These are phyloP conservation scores for Callosobruchus maculatus DNA, from an alignment of 2,888 invertebrate genomes.

Conservation along the genomic window DNA sequence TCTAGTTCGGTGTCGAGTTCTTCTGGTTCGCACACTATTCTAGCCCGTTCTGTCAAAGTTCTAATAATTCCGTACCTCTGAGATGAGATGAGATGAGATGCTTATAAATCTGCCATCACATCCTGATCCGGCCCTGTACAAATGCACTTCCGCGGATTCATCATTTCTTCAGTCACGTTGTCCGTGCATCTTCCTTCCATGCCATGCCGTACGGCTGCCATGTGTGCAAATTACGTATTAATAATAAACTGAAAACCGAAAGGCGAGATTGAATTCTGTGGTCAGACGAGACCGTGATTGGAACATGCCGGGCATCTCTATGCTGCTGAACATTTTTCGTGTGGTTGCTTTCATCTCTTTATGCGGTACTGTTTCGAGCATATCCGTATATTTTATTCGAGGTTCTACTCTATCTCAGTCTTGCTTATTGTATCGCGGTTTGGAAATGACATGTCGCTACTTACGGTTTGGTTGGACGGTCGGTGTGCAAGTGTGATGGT, in stretches of 20 bases:
- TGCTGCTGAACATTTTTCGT: not conserved
- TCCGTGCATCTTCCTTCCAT: not conserved
- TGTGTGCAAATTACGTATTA: not conserved
- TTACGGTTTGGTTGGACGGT: not conserved
- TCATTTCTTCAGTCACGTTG: not conserved
- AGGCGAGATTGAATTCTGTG: not conserved
- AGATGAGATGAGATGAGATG: no score
- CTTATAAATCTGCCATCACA: no score
- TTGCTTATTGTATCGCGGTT: no score
- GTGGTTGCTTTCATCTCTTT: not conserved
- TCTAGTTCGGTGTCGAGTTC: no score
- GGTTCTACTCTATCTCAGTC: not conserved
- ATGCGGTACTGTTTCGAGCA: not conserved
- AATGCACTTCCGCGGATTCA: not conserved
- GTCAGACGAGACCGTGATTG: not conserved
- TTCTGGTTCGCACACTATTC: no score
- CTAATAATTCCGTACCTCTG: no score
- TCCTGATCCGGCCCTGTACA: not conserved
- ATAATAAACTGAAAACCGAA: not conserved
- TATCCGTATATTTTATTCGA: not conserved
- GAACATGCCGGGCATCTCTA: not conserved
- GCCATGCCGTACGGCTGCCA: not conserved
- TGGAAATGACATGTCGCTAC: not conserved
- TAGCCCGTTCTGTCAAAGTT: no score
- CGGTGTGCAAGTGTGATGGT: not conserved